Conservation (phyloP, 2,113 vertebrate genomes). For the Capreolus pygargus region DNA sequence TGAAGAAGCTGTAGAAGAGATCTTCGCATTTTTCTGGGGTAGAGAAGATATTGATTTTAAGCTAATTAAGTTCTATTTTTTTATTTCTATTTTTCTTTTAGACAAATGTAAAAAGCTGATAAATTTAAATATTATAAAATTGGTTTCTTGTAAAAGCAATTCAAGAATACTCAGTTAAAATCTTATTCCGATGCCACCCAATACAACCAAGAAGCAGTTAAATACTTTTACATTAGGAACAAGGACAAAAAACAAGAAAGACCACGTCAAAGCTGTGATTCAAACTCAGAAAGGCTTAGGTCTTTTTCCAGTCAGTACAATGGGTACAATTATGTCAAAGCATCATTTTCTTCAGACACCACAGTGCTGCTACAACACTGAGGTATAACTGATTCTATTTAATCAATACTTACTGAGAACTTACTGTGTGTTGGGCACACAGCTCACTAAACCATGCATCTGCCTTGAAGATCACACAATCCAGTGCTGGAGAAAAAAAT, state of each 20-base stretch:
- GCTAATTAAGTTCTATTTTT: neutral
- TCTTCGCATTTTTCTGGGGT: neutral
- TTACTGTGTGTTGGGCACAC: neutral
- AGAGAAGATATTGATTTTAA: neutral
- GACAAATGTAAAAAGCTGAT: conserved; percentile 78
- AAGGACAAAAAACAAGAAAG: conserved; percentile 72
- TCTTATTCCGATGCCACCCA: conserved; percentile 78
- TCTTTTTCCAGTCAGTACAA: conserved; percentile 41
- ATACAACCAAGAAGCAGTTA: conserved; percentile 77
- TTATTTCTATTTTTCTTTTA: neutral
- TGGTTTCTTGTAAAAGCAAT: conserved; percentile 81
- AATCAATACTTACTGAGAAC: neutral
- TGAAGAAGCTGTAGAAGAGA: neutral
- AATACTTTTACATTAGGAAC: conserved; percentile 73
- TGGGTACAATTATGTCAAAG: conserved; percentile 36
- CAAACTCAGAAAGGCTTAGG: conserved; percentile 65
- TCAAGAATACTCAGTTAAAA: conserved; percentile 85
- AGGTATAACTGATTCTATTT: conserved; percentile 32
- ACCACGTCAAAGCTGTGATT: conserved; percentile 73
- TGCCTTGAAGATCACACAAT: neutral
- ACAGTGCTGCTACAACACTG: conserved; percentile 22
- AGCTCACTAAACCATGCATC: neutral
- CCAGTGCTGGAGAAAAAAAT: neutral
- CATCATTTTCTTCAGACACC: neutral
- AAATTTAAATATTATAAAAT: conserved; percentile 79